Conservation (phyloP, 2,113 vertebrate species). For the Rhegmatorhina hoffmannsi region DNA sequence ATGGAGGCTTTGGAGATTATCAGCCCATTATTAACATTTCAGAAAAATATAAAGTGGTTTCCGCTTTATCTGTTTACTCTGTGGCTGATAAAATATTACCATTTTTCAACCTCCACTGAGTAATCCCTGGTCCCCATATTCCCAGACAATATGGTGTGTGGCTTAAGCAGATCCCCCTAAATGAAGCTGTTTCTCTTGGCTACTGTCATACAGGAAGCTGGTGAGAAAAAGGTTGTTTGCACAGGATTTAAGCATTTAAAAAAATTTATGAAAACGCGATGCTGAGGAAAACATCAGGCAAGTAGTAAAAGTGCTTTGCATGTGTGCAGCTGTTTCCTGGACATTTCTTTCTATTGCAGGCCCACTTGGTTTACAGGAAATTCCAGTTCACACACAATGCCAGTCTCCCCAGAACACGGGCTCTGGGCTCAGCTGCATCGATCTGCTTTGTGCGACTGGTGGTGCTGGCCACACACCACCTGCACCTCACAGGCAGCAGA, state of each 20-base stretch:
- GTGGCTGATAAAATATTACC: constrained; percentile 69
- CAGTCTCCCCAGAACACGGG: neutral
- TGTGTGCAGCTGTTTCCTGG: constrained; percentile 76
- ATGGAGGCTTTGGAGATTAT: constrained; percentile 74
- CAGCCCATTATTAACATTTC: constrained; percentile 73
- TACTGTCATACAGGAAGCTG: constrained; percentile 72
- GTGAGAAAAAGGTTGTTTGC: constrained; percentile 74
- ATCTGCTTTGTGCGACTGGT: neutral
- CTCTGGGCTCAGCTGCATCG: neutral
- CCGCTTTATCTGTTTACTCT: constrained; percentile 78
- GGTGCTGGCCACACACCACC: neutral
- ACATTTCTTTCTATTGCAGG: constrained; percentile 57
- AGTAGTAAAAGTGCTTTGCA: constrained; percentile 66
- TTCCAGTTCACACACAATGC: constrained; percentile 64
- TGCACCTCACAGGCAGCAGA: neutral
- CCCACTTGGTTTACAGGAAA: constrained; percentile 61
- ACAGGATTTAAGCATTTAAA: constrained; percentile 72
- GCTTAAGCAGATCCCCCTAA: constrained; percentile 38
- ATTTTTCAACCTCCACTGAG: constrained; percentile 61
- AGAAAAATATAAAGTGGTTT: constrained; percentile 70
- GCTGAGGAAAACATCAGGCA: constrained; percentile 64
- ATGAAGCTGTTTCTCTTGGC: constrained; percentile 72
- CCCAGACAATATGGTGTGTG: constrained; percentile 59
- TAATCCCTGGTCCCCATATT: constrained; percentile 57
- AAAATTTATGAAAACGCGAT: constrained; percentile 53